Evolutionary conservation across 1,140 invertebrate species (phyloP).

Genomic region (Pissodes strobi): DNA sequence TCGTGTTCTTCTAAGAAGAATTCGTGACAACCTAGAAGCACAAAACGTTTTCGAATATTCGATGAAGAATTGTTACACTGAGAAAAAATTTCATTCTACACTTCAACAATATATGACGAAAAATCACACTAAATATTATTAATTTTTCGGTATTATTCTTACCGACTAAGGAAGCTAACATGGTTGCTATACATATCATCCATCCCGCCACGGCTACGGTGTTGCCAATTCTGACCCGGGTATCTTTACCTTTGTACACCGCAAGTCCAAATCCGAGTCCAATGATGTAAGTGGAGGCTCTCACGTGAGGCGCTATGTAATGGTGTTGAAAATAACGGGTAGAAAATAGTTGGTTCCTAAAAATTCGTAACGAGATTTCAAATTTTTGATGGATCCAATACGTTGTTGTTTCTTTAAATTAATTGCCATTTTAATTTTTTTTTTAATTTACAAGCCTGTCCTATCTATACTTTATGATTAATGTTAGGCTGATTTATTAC

Average conservation of each 20-base stretch:
- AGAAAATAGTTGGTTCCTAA: slow-evolving; percentile 29
- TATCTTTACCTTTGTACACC: slow-evolving; percentile 33
- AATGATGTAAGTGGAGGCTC: slow-evolving; percentile 41
- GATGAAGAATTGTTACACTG: too few relatives aligned
- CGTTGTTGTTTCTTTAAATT: too few relatives aligned
- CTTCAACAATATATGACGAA: too few relatives aligned
- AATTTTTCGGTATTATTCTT: too few relatives aligned
- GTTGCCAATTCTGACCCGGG: slow-evolving; percentile 17
- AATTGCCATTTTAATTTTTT: too few relatives aligned
- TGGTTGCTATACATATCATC: slow-evolving; percentile 25
- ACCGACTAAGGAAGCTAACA: slow-evolving; percentile 35
- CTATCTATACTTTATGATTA: too few relatives aligned
- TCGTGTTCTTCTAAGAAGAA: slow-evolving; percentile 44
- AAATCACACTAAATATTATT: too few relatives aligned
- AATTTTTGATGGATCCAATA: too few relatives aligned
- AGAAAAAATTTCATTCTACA: too few relatives aligned
- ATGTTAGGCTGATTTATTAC: too few relatives aligned
- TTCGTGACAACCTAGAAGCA: slow-evolving; percentile 33
- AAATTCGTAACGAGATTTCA: neutral
- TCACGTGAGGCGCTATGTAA: slow-evolving; percentile 43
- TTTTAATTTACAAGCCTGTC: too few relatives aligned
- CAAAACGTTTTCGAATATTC: too few relatives aligned
- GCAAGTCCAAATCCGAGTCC: slow-evolving; percentile 41
- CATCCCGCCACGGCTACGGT: slow-evolving; percentile 30
- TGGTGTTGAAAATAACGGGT: slow-evolving; percentile 42